These are phyloP conservation scores for Hylyphantes graminicola DNA, from an alignment of 1,140 invertebrate species.

Conservation along the genomic window DNA sequence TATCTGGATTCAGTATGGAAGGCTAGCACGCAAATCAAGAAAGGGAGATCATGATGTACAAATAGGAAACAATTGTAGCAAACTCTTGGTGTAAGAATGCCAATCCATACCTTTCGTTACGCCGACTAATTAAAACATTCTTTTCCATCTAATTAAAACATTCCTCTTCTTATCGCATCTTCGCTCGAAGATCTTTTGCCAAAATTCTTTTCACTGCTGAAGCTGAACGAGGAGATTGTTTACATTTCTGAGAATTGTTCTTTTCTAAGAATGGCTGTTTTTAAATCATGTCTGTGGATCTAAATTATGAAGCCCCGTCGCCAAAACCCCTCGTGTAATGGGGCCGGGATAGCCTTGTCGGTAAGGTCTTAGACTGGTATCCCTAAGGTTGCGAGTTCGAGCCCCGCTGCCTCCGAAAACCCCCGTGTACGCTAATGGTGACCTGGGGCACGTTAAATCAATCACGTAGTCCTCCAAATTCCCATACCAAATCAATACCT, in stretches of 20 bases:
- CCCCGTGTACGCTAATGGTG: too few relatives aligned
- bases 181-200: not conserved
- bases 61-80: conserved; percentile 1
- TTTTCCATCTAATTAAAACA: conserved; percentile 48
- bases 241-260: not conserved
- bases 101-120: not conserved
- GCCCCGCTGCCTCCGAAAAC: too few relatives aligned
- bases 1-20: not conserved
- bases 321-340: too few relatives aligned
- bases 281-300: too few relatives aligned
- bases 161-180: conserved; percentile 33
- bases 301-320: too few relatives aligned
- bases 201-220: conserved; percentile 29
- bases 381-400: too few relatives aligned
- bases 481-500: too few relatives aligned
- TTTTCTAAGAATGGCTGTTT: too few relatives aligned
- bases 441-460: too few relatives aligned
- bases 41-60: not conserved
- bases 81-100: conserved; percentile 7
- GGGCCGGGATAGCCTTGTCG: too few relatives aligned
- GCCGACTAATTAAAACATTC: conserved; percentile 40
- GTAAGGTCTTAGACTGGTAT: too few relatives aligned
- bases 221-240: conserved; percentile 23
- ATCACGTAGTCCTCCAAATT: too few relatives aligned
- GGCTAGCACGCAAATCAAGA: not conserved